Percentiles rank a stretch among this genome's conserved stretches.
phyloP scores from a whole-genome alignment of 2,113 vertebrate species.

The Tychaedon coryphoeus region DNA sequence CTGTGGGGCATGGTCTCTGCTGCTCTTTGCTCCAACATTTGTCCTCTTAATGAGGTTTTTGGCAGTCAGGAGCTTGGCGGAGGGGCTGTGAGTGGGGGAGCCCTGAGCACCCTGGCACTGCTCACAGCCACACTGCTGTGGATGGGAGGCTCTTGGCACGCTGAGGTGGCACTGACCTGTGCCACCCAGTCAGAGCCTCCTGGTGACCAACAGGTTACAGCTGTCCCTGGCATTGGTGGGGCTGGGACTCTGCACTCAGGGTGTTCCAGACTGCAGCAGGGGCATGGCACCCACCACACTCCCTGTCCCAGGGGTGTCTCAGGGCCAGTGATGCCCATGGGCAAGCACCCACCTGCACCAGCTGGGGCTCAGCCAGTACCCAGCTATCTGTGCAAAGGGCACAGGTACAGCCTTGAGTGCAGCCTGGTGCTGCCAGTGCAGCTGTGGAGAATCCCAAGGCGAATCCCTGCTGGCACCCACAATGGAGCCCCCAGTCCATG shows the following conservation, averaged over 20 bases:
- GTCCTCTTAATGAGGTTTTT: background rate
- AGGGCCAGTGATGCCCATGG: background rate
- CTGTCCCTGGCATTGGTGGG: background rate
- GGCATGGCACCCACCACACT: fast-evolving
- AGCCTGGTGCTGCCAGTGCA: background rate
- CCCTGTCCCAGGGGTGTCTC: background rate
- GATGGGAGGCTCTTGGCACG: background rate
- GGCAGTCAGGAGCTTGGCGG: background rate
- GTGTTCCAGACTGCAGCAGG: background rate
- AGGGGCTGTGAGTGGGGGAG: background rate
- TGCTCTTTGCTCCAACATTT: background rate
- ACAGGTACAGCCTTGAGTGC: background rate
- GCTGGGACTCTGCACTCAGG: background rate
- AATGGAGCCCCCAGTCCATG: fast-evolving
- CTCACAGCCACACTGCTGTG: background rate
- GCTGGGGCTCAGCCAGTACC: background rate
- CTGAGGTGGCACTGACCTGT: background rate
- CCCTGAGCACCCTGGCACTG: background rate
- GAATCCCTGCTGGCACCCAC: background rate
- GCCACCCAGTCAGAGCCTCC: background rate
- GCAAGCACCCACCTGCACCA: fast-evolving
- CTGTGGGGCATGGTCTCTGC: background rate
- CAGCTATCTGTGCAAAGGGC: background rate
- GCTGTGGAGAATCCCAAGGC: background rate
- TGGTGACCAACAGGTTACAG: background rate